A percentile compares a stretch with the other conserved stretches of the same genome.
These are phyloP conservation scores for Eupithecia subumbrata DNA, from an alignment of 2,888 invertebrate genomes.

Conservation along the genomic window DNA sequence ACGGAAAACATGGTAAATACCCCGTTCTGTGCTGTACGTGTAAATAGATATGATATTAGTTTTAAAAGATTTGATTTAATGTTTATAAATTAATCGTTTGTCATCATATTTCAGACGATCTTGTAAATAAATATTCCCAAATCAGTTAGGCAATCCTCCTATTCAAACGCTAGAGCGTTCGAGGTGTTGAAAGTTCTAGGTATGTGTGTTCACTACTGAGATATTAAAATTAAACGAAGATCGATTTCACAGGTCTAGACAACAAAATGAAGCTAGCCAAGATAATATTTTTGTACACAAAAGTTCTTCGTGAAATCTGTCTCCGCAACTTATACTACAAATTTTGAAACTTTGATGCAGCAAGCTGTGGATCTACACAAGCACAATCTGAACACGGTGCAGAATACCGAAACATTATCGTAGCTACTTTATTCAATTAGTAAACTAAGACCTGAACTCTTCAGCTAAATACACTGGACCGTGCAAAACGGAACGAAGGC, in stretches of 20 bases:
- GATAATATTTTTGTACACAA: constrained; percentile 17
- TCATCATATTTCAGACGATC: constrained; percentile 20
- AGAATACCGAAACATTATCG: constrained; percentile 55
- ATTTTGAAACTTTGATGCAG: constrained; percentile 78
- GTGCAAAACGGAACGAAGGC: constrained; percentile 61
- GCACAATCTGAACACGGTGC: constrained; percentile 68
- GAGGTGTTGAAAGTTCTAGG: constrained; percentile 26
- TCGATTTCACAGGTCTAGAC: constrained; percentile 48
- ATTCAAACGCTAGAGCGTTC: background rate
- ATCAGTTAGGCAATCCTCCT: constrained; percentile 24
- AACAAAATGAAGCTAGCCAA: constrained; percentile 17
- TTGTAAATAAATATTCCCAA: constrained; percentile 31
- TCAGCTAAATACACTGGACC: constrained; percentile 68
- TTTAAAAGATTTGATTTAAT: background rate
- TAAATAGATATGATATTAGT: background rate
- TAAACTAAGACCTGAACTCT: constrained; percentile 69
- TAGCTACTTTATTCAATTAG: constrained; percentile 65
- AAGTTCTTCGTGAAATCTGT: constrained; percentile 56
- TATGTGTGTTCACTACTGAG: constrained; percentile 27
- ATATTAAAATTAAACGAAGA: constrained; percentile 41
- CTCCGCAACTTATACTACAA: constrained; percentile 49
- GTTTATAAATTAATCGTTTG: background rate
- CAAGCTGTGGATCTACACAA: constrained; percentile 82
- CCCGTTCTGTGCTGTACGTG: background rate
- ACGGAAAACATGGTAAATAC: background rate